Percentiles rank a stretch among this genome's conserved stretches.
phyloP scores from a whole-genome alignment of 2,113 vertebrate species.

The Syngnathus floridae region DNA sequence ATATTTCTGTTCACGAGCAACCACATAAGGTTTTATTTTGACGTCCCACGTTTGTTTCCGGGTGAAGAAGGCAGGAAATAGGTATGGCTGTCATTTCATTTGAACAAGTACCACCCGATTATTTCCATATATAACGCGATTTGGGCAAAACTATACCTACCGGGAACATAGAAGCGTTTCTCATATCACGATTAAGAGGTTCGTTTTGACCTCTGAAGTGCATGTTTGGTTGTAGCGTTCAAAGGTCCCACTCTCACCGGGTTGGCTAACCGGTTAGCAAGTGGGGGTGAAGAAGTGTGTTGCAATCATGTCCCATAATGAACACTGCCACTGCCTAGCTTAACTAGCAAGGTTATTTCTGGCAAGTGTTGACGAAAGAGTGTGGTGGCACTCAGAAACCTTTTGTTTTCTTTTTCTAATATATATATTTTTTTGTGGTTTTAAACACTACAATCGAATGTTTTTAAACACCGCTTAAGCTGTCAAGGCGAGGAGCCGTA shows the following conservation, averaged over 20 bases:
- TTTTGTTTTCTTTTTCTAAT: not conserved
- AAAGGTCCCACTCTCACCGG: slow-evolving; percentile 24
- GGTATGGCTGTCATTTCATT: slow-evolving; percentile 49
- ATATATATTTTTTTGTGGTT: not conserved
- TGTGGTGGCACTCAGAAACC: not conserved
- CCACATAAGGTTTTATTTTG: slow-evolving; percentile 22
- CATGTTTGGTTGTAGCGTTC: not conserved
- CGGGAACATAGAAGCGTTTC: not conserved
- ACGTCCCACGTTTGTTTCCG: slow-evolving; percentile 32
- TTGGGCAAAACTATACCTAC: not conserved
- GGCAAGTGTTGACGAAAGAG: not conserved
- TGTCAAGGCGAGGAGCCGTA: not conserved
- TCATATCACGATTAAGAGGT: slow-evolving; percentile 4
- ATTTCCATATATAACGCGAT: not conserved
- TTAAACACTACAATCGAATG: not conserved
- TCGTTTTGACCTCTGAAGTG: not conserved
- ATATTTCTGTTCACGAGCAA: not conserved
- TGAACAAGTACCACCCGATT: slow-evolving; percentile 24
- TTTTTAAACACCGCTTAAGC: not conserved
- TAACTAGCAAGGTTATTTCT: slow-evolving; percentile 3
- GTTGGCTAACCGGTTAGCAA: slow-evolving; percentile 61
- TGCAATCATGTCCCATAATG: slow-evolving; percentile 7
- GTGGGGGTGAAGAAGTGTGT: slow-evolving; percentile 19
- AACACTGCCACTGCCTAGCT: not conserved
- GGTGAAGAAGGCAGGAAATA: slow-evolving; percentile 47